These are phyloP conservation scores for Margarornis squamiger DNA, from an alignment of 2,797 vertebrate species.

Conservation along the genomic window DNA sequence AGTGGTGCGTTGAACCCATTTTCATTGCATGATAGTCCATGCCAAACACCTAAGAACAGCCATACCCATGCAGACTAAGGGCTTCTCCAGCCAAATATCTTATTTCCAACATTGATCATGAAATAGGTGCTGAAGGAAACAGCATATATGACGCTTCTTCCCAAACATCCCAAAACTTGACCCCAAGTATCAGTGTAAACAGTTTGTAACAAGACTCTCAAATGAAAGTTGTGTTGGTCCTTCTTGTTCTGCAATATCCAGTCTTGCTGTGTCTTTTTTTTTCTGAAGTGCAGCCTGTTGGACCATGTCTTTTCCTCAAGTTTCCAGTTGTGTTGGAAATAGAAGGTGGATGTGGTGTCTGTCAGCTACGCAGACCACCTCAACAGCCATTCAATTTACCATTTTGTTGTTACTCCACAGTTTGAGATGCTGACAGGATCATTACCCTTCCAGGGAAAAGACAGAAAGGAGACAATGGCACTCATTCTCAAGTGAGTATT, in stretches of 20 bases:
- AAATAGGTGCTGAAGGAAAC: not conserved
- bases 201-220: not conserved
- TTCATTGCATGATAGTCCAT: not conserved
- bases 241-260: not conserved
- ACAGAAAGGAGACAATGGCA: constrained; percentile 97
- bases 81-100: not conserved
- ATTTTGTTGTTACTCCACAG: constrained; percentile 71
- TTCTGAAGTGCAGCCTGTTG: not conserved
- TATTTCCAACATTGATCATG: not conserved
- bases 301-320: not conserved
- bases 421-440: constrained; percentile 98
- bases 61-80: not conserved
- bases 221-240: not conserved
- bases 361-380: not conserved
- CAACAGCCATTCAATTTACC: not conserved
- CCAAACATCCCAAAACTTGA: not conserved
- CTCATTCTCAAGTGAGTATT: constrained; percentile 94
- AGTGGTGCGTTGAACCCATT: not conserved
- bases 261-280: not conserved
- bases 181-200: not conserved
- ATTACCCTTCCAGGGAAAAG: constrained; percentile 96
- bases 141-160: not conserved
- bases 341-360: not conserved
- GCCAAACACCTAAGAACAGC: not conserved
- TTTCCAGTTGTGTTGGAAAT: not conserved